Evolutionary conservation across 2,797 vertebrate genomes (phyloP), one percentile per base, ranked within the genome.

Genomic region (Dallia pectoralis): DNA sequence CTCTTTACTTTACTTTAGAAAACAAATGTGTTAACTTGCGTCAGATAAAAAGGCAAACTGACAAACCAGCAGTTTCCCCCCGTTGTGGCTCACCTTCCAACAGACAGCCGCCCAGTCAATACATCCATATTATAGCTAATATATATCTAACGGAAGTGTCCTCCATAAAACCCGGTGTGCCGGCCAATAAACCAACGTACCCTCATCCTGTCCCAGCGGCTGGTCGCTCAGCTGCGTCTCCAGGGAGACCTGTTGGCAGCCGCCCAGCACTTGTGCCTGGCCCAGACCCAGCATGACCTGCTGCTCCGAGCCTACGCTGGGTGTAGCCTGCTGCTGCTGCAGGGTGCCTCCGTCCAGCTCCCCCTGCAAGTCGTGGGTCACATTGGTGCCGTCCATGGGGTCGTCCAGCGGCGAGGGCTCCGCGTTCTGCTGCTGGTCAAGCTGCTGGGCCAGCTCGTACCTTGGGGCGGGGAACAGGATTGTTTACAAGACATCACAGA

Each of bases 371-470:
- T 95, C 94, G 18, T 95, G 92, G 25, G 93, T 80, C 73, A 95
- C 95, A 8, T 88, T 67, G 48, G 89, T 89, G 48, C 90, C 92
- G 78, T 92, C 95, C 80, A 93, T 73, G 33, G 93, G 86, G 77
- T 95, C 94, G 0, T 95, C 96, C 56, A 87, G 72, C 16, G 87
- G 74, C 11, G 22, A 59, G 22, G 53, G 53, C 53, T 59, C 53
- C 53, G 22, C 11, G 53, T 59, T 59, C 82, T 91, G 93, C 69
- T 96, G 95, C 67, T 96, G 95, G 75, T 97, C 96, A 59, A 97
- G 92, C 86, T 99, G 97, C 82, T 98, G 97, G 29, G 95, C 97
- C 72, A 99, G 91, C 87, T 99, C 97, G 0, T 97, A 99, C 75
- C 97, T 99, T 79, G 77, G 69, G 3, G 70, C 22, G n/a, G 73